A percentile compares a stretch with the other conserved stretches of the same genome.
phyloP scores from a whole-genome alignment of 2,888 invertebrate genomes.

The Eupithecia abbreviata region DNA sequence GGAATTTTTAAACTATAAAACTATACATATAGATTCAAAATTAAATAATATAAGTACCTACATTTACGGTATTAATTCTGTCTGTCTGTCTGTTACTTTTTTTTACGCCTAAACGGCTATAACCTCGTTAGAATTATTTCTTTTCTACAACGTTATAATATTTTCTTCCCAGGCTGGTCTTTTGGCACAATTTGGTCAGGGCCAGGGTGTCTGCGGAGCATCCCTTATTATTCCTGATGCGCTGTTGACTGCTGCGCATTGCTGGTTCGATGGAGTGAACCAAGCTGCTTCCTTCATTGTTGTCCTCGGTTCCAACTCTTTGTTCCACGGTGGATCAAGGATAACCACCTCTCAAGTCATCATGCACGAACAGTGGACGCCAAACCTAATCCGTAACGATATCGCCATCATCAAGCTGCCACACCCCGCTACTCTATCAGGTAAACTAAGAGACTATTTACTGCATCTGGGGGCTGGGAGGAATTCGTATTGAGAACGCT shows the following conservation, averaged over 20 bases:
- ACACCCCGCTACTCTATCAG: slow-evolving; percentile 29
- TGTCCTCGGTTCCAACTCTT: slow-evolving; percentile 53
- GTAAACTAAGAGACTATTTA: slow-evolving; percentile 37
- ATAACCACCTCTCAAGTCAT: slow-evolving; percentile 43
- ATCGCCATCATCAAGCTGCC: slow-evolving; percentile 51
- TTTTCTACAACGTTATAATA: background rate
- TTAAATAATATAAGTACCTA: too few species aligned
- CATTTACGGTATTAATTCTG: too few species aligned
- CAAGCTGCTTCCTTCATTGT: slow-evolving; percentile 52
- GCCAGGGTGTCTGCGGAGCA: slow-evolving; percentile 55
- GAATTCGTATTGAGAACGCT: too few species aligned
- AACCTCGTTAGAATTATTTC: background rate
- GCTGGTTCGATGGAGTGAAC: slow-evolving; percentile 56
- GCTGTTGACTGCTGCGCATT: slow-evolving; percentile 54
- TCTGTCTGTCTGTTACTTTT: too few species aligned
- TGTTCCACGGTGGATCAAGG: slow-evolving; percentile 58
- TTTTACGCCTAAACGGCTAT: too few species aligned
- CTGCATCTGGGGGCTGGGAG: too few species aligned
- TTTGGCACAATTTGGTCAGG: slow-evolving; percentile 23
- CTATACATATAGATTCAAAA: too few species aligned
- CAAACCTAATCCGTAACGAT: slow-evolving; percentile 52
- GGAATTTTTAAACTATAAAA: too few species aligned
- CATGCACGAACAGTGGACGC: slow-evolving; percentile 54
- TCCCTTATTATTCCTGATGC: slow-evolving; percentile 46
- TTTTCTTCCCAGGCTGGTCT: slow-evolving; percentile 43